Conservation (phyloP, 1,140 invertebrate species). For the Oppia nitens region DNA sequence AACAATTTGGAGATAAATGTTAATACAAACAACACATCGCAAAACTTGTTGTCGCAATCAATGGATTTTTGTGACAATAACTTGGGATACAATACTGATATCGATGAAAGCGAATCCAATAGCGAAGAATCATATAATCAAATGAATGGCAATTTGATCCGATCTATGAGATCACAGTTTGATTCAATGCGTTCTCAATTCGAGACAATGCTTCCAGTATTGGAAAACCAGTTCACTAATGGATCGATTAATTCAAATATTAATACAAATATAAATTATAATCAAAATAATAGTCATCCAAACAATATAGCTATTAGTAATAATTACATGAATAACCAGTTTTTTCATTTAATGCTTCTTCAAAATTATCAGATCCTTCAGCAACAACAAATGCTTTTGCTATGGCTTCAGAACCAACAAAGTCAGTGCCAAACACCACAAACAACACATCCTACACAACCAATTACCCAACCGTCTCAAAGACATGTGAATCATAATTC, state of each 20-base stretch:
- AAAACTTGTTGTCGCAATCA: not conserved
- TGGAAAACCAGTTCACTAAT: not conserved
- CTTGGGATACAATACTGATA: not conserved
- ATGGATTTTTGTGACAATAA: not conserved
- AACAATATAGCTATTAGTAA: too few species aligned
- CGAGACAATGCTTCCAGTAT: not conserved
- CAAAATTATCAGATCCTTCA: constrained; percentile 1
- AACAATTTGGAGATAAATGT: not conserved
- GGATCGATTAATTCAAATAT: not conserved
- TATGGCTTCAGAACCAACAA: not conserved
- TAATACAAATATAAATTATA: not conserved
- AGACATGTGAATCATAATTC: not conserved
- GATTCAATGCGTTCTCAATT: not conserved
- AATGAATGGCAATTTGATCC: not conserved
- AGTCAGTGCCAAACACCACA: not conserved
- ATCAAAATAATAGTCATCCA: not conserved
- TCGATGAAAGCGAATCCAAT: not conserved
- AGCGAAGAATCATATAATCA: not conserved
- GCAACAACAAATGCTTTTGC: constrained; percentile 1
- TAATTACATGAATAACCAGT: not conserved
- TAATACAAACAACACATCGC: not conserved
- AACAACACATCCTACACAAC: not conserved
- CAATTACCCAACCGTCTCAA: too few species aligned
- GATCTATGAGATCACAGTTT: not conserved
- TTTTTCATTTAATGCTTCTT: not conserved